Evolutionary conservation across 2,797 vertebrate genomes (phyloP).

Genomic region (Gastrophryne carolinensis): DNA sequence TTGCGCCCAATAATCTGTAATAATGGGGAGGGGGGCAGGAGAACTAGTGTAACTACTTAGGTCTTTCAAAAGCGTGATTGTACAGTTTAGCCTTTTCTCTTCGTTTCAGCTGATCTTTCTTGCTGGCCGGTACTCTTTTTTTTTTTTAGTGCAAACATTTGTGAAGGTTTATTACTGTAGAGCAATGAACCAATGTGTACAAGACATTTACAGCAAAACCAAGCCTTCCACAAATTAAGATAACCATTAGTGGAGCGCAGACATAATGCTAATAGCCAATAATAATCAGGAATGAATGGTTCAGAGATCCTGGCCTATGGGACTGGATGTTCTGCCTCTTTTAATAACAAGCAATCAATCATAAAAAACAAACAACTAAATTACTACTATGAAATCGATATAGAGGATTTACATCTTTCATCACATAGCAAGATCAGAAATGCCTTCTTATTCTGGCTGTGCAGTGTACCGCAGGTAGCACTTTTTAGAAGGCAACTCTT

Average conservation of each 20-base stretch:
- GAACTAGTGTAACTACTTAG: too few species aligned
- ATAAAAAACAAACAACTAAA: neutral
- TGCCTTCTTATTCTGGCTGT: slow-evolving; percentile 61
- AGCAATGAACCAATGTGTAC: neutral
- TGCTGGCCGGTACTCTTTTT: too few species aligned
- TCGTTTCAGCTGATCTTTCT: too few species aligned
- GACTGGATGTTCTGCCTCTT: neutral
- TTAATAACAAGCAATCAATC: neutral
- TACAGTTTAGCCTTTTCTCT: too few species aligned
- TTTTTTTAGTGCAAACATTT: neutral
- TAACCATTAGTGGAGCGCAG: neutral
- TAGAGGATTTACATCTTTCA: neutral
- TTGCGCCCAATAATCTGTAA: too few species aligned
- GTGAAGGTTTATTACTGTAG: neutral
- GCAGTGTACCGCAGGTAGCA: slow-evolving; percentile 91
- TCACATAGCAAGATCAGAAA: neutral
- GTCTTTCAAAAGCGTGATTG: too few species aligned
- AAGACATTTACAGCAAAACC: neutral
- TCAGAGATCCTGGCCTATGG: too few species aligned
- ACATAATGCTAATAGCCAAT: neutral
- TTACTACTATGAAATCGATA: too few species aligned
- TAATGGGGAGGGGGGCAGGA: too few species aligned
- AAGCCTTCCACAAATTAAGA: neutral
- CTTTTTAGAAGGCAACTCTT: slow-evolving; percentile 89
- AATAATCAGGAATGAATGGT: neutral